These are phyloP conservation scores for Coleophora flavipennella DNA, from an alignment of 2,888 invertebrate genomes.

Conservation along the genomic window DNA sequence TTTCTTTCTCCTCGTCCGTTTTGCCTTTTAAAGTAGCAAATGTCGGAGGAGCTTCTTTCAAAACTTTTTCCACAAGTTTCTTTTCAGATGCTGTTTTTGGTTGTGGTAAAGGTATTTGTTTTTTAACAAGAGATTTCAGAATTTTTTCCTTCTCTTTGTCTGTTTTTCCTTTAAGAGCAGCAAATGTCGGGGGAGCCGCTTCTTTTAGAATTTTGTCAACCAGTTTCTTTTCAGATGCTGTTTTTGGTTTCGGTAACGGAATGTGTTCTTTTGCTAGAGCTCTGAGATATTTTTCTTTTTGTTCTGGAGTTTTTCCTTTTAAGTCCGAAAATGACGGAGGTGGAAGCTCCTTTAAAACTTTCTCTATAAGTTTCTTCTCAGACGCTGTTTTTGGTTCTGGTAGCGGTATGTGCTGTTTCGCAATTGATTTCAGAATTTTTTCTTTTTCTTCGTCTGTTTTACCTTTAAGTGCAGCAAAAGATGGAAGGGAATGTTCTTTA, in stretches of 20 bases:
- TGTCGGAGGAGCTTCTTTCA: conserved; percentile 17
- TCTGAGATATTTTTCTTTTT: conserved; percentile 27
- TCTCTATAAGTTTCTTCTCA: conserved; percentile 19
- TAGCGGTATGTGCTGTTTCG: conserved; percentile 13
- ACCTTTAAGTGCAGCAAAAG: conserved; percentile 19
- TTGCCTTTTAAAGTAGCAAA: too few species aligned
- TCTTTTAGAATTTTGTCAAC: conserved; percentile 9
- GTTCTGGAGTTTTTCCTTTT: conserved; percentile 22
- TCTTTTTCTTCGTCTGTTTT: conserved; percentile 22
- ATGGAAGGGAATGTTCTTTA: too few species aligned
- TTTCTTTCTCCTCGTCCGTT: too few species aligned
- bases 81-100: conserved; percentile 23
- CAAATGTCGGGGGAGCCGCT: too few species aligned
- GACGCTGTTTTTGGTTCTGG: conserved; percentile 19
- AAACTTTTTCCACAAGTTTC: background rate
- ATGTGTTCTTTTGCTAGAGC: conserved; percentile 17
- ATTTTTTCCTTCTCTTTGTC: conserved; percentile 25
- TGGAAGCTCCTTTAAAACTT: conserved; percentile 14
- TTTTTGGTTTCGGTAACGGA: conserved; percentile 27
- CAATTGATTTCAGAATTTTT: conserved; percentile 14
- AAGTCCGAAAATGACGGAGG: conserved; percentile 20
- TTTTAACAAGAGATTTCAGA: conserved; percentile 16
- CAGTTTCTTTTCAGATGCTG: conserved; percentile 28
- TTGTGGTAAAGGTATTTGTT: conserved; percentile 21
- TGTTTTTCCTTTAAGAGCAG: too few species aligned